Evolutionary conservation across 2,888 invertebrate genomes (phyloP), one percentile per base, ranked within the genome.

Genomic region (Keiferia lycopersicella): DNA sequence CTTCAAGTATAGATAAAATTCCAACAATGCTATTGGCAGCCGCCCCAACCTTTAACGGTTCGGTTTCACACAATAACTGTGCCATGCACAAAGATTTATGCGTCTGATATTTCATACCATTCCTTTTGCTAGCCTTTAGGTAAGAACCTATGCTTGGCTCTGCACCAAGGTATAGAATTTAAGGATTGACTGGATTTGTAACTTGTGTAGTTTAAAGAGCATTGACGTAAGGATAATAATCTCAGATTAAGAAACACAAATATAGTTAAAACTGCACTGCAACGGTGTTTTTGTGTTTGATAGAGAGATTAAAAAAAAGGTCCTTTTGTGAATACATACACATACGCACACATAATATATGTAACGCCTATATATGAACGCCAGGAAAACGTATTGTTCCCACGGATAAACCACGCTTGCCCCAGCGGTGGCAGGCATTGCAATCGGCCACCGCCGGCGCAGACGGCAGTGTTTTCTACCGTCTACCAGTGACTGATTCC

Each of bases 31-130:
- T 22, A 53, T 53, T 53, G 51, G 51, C 51, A 53, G 14, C 20
- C 6, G 14, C 14, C 22, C 26, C 51, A 53, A 53, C 51, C 26
- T 53, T 50, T 53, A 26, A 22, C 22, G 22, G 51, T 14, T 53
- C 22, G 51, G 51, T 53, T 53, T 53, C 51, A 53, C 51, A 53
- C 51, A 53, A 53, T 53, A 53, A 53, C 51, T 53, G 51, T 53
- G 51, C 51, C 20, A 53, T 53, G 51, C 11, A 22, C 51, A 53
- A 53, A 6, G 22, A 53, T 20, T 53, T 53, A 53, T 53, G 22
- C 14, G 11, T 26, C 12, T 53, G 51, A 22, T 20, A 22, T 22
- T 53, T 53, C 14, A 53, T 53, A 22, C 7, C 26, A 26, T 53
- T 53, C 51, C 51, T 53, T 53, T 53, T 53, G 51, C 22, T 53